Evolutionary conservation across 2,888 invertebrate genomes (phyloP).

Genomic region (Dryobotodes eremita): DNA sequence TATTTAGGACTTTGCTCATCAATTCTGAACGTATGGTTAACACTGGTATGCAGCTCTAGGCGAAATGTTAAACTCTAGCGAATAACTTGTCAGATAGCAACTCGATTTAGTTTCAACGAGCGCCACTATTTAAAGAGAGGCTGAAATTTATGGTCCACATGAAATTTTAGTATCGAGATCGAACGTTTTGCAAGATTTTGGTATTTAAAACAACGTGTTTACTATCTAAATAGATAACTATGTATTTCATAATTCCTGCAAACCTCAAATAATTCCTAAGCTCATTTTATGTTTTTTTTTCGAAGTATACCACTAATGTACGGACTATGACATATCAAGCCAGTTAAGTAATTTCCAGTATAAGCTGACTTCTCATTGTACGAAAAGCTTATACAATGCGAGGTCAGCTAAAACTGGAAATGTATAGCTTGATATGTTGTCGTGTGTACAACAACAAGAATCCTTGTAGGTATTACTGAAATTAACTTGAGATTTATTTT

Average conservation of each 20-base stretch:
- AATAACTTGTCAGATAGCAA: constrained; percentile 24
- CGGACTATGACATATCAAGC: no score
- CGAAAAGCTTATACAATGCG: no score
- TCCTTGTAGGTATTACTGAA: constrained; percentile 6
- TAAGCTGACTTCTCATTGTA: no score
- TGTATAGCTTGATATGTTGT: no score
- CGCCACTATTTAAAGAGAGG: constrained; percentile 14
- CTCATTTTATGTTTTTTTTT: background rate
- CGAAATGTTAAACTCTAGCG: constrained; percentile 9
- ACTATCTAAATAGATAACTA: background rate
- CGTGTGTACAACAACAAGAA: background rate
- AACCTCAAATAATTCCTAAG: background rate
- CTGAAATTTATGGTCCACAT: constrained; percentile 23
- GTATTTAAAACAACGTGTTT: background rate
- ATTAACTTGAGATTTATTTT: constrained; percentile 19
- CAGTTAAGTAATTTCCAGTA: no score
- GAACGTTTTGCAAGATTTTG: constrained; percentile 6
- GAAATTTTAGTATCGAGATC: constrained; percentile 21
- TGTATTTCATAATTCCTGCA: background rate
- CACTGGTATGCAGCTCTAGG: background rate
- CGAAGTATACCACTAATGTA: background rate
- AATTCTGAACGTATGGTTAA: constrained; percentile 18
- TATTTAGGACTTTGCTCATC: constrained; percentile 8
- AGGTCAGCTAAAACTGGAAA: no score
- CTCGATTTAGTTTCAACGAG: constrained; percentile 35